These are phyloP conservation scores for Habropoda laboriosa DNA, from an alignment of 1,140 invertebrate genomes.

Conservation along the genomic window DNA sequence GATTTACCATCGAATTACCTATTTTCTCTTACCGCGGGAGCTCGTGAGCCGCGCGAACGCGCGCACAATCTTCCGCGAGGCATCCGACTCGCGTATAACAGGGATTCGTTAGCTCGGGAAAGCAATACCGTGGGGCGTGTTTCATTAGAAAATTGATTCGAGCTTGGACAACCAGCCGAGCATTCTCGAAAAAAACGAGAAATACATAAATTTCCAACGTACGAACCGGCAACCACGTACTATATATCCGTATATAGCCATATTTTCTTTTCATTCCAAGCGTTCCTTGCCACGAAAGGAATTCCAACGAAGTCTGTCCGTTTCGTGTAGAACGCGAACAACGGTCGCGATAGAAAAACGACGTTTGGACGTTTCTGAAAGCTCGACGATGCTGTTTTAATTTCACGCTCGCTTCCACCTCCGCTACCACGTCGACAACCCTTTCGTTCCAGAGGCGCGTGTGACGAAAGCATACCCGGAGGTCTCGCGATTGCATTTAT, in stretches of 20 bases:
- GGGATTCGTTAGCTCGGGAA: constrained; percentile 26
- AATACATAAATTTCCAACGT: not conserved
- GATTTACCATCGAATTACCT: constrained; percentile 35
- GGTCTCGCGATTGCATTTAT: constrained; percentile 39
- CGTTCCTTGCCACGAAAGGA: not conserved
- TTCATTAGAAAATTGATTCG: constrained; percentile 28
- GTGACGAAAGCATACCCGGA: constrained; percentile 35
- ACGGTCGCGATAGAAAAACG: not conserved
- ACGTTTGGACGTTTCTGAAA: not conserved
- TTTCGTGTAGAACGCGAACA: not conserved
- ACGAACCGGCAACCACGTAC: not conserved
- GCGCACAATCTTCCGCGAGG: not conserved
- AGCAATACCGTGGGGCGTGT: not conserved
- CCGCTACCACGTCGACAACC: too few species aligned
- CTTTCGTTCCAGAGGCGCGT: not conserved
- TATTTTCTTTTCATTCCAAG: not conserved
- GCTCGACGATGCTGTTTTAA: constrained; percentile 48
- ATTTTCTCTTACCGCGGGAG: constrained; percentile 2
- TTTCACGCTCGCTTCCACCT: constrained; percentile 26
- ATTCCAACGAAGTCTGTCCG: not conserved
- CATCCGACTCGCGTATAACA: not conserved
- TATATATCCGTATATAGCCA: not conserved
- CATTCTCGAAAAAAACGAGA: not conserved
- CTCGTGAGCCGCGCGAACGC: not conserved
- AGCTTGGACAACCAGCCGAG: not conserved